phyloP scores from a whole-genome alignment of 2,888 invertebrate species.

The Apotomis turbidana region DNA sequence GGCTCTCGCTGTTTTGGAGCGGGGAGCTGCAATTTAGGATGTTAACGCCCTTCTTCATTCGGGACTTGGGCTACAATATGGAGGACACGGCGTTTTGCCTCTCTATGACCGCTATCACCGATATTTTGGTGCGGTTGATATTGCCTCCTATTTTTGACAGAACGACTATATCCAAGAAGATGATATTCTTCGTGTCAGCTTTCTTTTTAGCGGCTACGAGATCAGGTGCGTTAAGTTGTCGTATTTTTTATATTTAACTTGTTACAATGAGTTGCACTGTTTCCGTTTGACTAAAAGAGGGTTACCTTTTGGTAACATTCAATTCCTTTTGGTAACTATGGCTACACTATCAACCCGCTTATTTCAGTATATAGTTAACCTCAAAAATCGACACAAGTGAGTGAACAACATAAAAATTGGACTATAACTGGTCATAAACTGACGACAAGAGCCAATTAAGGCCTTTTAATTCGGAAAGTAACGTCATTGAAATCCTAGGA shows the following conservation, averaged over 20 bases:
- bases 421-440: too few species aligned
- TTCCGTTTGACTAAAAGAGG: too few species aligned
- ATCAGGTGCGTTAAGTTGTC: conserved; percentile 84
- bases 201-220: conserved; percentile 88
- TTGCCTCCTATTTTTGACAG: conserved; percentile 90
- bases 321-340: too few species aligned
- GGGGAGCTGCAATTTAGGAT: conserved; percentile 90
- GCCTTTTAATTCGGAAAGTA: too few species aligned
- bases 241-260: conserved; percentile 23
- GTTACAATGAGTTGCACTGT: background rate
- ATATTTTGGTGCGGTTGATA: conserved; percentile 88
- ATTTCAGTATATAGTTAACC: too few species aligned
- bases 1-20: conserved; percentile 89
- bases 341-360: too few species aligned
- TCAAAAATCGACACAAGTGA: too few species aligned
- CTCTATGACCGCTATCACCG: conserved; percentile 89
- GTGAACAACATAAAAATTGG: too few species aligned
- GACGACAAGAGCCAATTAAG: too few species aligned
- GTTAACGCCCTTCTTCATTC: conserved; percentile 88
- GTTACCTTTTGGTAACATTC: too few species aligned
- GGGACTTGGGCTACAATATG: conserved; percentile 85
- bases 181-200: conserved; percentile 88
- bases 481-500: too few species aligned
- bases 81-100: conserved; percentile 89
- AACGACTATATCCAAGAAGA: conserved; percentile 86